Conservation (phyloP, 1,140 invertebrate species). For the Drosophila littoralis region DNA sequence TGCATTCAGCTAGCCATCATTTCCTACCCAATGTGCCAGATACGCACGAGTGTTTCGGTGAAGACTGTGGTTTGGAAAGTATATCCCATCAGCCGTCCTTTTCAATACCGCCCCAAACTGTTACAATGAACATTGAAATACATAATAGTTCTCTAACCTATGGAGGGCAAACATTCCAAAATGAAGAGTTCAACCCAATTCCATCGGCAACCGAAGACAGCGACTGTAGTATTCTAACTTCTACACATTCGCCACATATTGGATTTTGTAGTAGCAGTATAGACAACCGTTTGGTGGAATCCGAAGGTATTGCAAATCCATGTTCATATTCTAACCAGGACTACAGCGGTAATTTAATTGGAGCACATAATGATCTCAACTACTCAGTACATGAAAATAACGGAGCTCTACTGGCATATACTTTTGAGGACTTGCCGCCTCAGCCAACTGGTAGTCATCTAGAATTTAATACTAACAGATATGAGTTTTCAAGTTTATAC, state of each 20-base stretch:
- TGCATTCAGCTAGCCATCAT: conserved; percentile 82
- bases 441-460: conserved; percentile 81
- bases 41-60: conserved; percentile 58
- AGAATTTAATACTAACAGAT: conserved; percentile 81
- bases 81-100: conserved; percentile 54
- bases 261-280: conserved; percentile 52
- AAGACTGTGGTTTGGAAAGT: conserved; percentile 60
- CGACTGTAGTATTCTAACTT: conserved; percentile 72
- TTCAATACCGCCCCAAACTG: conserved; percentile 61
- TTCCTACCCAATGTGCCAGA: conserved; percentile 61
- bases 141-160: conserved; percentile 66
- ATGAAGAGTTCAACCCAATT: conserved; percentile 69
- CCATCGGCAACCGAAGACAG: conserved; percentile 70
- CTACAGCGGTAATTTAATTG: conserved; percentile 66
- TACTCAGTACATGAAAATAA: conserved; percentile 75
- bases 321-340: conserved; percentile 60
- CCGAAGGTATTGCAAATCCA: conserved; percentile 52
- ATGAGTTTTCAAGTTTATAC: conserved; percentile 80
- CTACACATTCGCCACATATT: conserved; percentile 74
- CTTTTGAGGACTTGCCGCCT: conserved; percentile 76
- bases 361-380: conserved; percentile 76
- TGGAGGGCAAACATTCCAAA: conserved; percentile 69
- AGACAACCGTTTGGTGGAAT: conserved; percentile 58
- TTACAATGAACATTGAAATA: conserved; percentile 81
- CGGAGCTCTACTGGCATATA: conserved; percentile 76